Base-by-base conservation (phyloP, 2,888 invertebrate genomes). In the Volucella zonaria region DNA sequence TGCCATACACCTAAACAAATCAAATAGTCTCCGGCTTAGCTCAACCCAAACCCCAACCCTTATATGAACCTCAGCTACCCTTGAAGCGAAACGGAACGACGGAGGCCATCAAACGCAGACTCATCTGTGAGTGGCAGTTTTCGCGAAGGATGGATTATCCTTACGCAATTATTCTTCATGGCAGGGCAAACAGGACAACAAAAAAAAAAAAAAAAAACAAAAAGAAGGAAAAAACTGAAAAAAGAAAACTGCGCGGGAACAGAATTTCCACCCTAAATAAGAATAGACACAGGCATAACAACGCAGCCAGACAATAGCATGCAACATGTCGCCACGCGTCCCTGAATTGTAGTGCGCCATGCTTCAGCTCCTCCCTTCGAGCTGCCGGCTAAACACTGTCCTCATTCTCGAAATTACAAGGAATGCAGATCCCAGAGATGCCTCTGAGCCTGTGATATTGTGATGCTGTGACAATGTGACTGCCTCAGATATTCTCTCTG, bases 61-160 rank as follows among this genome's bases (percentile, higher is more conserved):
- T 31, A 31, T 31, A 31, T 31, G 31, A 64, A 54, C 64, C 70
- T 45, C 59, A 80, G 75, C 66, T 75, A 83, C 83, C 83, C 83
- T 83, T 77, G 85, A 85, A 85, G 85, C 73, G 51, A 80, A 86
- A 86, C 87, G 87, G 88, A 31, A 31, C 31, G 31, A 91, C 91
- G 91, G 90, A 89, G 88, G 87, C 87, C 89, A 90, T 91, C 91
- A 91, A 91, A 90, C 90, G 91, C 91, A 91, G 91, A 87, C 81
- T 87, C 71, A 79, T 82, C 91, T 91, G 91, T 86, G 87, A 88
- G 80, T 91, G 91, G 92, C 92, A 91, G 88, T 87, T 87, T 88
- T 87, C 88, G 88, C 88, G 88, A 85, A 85, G 82, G 86, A 86
- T 86, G 86, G 86, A 86, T 86, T 86, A 86, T 86, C 82, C 82